phyloP scores from a whole-genome alignment of 1,140 invertebrate species.

The Pogonomyrmex californicus region DNA sequence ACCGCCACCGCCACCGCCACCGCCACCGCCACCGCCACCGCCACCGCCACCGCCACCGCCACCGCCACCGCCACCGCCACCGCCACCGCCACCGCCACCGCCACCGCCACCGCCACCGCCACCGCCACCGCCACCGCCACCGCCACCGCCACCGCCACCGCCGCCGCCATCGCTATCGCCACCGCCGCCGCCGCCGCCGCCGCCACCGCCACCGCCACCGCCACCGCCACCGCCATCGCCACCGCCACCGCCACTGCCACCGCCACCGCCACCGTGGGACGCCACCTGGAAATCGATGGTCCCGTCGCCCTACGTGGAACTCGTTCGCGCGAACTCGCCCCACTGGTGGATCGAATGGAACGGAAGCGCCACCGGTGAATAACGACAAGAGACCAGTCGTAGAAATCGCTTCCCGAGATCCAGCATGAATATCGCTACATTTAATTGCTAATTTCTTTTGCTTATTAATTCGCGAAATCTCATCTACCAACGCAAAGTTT shows the following conservation, averaged over 20 bases:
- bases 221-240: slow-evolving; percentile 14
- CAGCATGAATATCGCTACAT: slow-evolving; percentile 4
- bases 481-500: background rate
- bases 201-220: too few relatives aligned
- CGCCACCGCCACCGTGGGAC: slow-evolving; percentile 53
- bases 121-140: too few relatives aligned
- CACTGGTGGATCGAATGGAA: slow-evolving; percentile 55
- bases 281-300: slow-evolving; percentile 75
- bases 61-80: too few relatives aligned
- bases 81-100: too few relatives aligned
- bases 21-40: too few relatives aligned
- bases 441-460: slow-evolving; percentile 47
- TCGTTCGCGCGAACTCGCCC: slow-evolving; percentile 58
- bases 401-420: slow-evolving; percentile 1
- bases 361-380: slow-evolving; percentile 49
- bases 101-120: too few relatives aligned
- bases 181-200: too few relatives aligned
- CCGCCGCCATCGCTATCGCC: too few relatives aligned
- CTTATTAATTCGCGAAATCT: slow-evolving; percentile 30
- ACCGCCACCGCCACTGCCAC: slow-evolving; percentile 30
- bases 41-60: too few relatives aligned
- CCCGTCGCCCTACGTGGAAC: slow-evolving; percentile 55
- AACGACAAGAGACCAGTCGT: slow-evolving; percentile 28
- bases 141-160: too few relatives aligned
- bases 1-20: too few relatives aligned